phyloP scores from a whole-genome alignment of 2,113 vertebrate species.

The Ptilorrhoa leucosticta region DNA sequence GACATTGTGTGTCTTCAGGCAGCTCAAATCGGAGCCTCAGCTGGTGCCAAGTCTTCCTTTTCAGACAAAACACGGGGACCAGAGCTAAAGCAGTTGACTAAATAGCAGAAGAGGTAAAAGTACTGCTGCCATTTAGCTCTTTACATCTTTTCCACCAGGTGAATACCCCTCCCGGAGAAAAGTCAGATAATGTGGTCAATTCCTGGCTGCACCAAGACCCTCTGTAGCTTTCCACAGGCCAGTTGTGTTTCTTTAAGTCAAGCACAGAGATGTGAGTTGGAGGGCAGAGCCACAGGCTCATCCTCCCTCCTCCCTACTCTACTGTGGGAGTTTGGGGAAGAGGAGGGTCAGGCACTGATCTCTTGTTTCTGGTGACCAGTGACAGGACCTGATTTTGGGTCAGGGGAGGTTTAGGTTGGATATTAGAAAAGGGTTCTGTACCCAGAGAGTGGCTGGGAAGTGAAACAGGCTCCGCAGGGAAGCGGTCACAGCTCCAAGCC shows the following conservation, averaged over 20 bases:
- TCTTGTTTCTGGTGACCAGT: background rate
- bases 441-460: rapidly evolving
- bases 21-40: background rate
- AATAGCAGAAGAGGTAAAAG: background rate
- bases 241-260: background rate
- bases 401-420: background rate
- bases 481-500: too few relatives aligned
- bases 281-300: background rate
- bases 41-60: background rate
- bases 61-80: background rate
- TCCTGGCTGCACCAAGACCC: background rate
- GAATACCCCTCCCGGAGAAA: background rate
- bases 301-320: background rate
- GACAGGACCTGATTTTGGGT: background rate
- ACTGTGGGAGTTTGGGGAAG: rapidly evolving
- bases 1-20: background rate
- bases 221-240: background rate
- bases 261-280: too few relatives aligned
- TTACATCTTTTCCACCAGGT: background rate
- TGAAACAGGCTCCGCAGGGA: background rate
- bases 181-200: background rate
- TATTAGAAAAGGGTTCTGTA: background rate
- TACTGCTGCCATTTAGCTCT: background rate
- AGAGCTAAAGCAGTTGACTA: background rate
- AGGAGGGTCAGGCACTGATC: background rate